Conservation (phyloP, 1,140 invertebrate species). For the Lepidurus packardi region DNA sequence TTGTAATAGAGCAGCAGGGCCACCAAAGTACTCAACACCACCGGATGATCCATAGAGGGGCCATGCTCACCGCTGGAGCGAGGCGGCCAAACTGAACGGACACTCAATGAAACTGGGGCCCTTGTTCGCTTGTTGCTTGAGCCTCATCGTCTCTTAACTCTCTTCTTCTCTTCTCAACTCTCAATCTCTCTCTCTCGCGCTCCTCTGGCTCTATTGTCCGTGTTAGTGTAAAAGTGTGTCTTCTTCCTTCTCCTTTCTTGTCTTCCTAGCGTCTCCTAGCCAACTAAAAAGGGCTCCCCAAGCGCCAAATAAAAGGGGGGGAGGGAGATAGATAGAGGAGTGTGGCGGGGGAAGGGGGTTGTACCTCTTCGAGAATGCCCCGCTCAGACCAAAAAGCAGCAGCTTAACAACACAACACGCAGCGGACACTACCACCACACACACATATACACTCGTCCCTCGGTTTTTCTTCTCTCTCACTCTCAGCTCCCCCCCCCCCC, state of each 20-base stretch:
- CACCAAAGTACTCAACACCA: conserved; percentile 64
- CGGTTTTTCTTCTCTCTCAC: conserved; percentile 11
- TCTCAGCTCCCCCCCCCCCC: background rate
- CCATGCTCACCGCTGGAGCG: conserved; percentile 35
- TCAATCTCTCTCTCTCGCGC: background rate
- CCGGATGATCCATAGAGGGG: conserved; percentile 62
- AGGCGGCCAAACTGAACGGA: conserved; percentile 34
- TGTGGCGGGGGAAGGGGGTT: background rate
- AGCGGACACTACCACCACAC: background rate
- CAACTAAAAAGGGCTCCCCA: background rate
- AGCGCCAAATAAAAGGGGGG: background rate
- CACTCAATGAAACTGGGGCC: conserved; percentile 20
- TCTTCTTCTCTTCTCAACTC: background rate
- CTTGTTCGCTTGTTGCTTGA: background rate
- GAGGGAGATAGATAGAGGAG: background rate
- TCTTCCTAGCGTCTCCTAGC: background rate
- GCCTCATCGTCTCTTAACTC: background rate
- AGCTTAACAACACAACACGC: background rate
- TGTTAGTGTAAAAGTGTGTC: conserved; percentile 10
- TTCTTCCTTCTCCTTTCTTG: conserved; percentile 15
- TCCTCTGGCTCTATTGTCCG: conserved; percentile 9
- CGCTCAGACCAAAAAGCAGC: background rate
- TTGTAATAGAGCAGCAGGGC: conserved; percentile 42
- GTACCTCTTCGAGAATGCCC: background rate
- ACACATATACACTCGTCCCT: conserved; percentile 6